Evolutionary conservation across 2,888 invertebrate genomes (phyloP), one percentile per base, ranked within the genome.

Genomic region (Margaritifera margaritifera): DNA sequence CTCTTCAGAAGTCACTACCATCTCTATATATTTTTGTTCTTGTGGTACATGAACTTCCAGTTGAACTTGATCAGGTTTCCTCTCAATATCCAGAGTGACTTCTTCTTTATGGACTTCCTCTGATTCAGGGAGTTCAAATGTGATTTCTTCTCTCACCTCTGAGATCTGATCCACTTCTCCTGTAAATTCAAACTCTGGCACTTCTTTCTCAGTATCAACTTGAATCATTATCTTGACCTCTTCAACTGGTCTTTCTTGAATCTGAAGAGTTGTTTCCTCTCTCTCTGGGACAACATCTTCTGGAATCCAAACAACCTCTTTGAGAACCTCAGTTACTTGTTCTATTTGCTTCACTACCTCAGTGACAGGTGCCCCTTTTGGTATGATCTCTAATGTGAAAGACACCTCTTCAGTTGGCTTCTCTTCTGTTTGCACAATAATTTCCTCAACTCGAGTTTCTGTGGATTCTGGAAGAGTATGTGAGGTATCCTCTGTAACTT

Each of bases 101-200:
- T 65, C 56, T 18, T 66, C 62, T 42, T 71, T 81, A 20, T 81
- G 80, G 53, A 80, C 80, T 68, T 82, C 79, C 55, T 83, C 77
- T 24, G 79, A 78, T 31, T 80, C 81, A 27, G 82, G 80, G 42
- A 82, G 78, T 63, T 85, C 84, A 50, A 63, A 52, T 24, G 63
- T 59, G n/a, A 62, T 62, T 54, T 71, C 68, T 51, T 64, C 60
- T 19, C 71, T 65, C 25, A 66, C 61, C 54, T 56, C 62, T 20
- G 73, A 61, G 11, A 63, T 68, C 68, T 69, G 27, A 27, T 69
- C 78, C 55, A 74, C 69, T 15, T 66, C 54, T 18, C 64, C 68
- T 11, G 76, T 71, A 66, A 74, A 66, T 53, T 59, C 66, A 31
- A 24, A 51, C 62, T 64, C 65, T 19, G 70, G 70, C 2, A 65